Percentiles rank a stretch among this genome's conserved stretches.
Evolutionary conservation across 2,888 invertebrate species (phyloP).

Genomic region (Erynnis tages): DNA sequence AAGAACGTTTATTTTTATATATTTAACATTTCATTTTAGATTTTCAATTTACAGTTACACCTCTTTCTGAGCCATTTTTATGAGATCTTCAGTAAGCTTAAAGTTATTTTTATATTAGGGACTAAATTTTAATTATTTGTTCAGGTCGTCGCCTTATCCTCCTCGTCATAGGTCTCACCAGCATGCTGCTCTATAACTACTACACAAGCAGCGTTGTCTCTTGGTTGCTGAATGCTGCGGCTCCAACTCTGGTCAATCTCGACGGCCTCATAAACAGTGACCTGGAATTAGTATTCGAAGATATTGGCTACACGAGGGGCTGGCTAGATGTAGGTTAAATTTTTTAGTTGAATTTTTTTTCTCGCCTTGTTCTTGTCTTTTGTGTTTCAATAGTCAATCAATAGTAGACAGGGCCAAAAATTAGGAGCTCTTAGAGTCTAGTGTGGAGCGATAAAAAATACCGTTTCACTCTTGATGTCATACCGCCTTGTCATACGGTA

Average conservation of each 20-base stretch:
- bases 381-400: too few species aligned
- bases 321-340: constrained; percentile 58
- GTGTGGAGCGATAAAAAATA: too few species aligned
- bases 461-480: too few species aligned
- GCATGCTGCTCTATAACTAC: constrained; percentile 80
- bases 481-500: too few species aligned
- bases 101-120: too few species aligned
- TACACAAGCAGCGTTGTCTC: constrained; percentile 83
- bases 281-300: constrained; percentile 76
- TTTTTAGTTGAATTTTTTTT: neutral
- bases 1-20: too few species aligned
- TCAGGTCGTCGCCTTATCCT: constrained; percentile 59
- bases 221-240: constrained; percentile 75
- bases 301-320: constrained; percentile 71
- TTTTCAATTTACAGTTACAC: too few species aligned
- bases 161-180: constrained; percentile 59
- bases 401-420: too few species aligned
- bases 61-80: too few species aligned
- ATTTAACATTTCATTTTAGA: too few species aligned
- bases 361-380: too few species aligned
- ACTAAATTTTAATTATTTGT: neutral
- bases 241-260: constrained; percentile 66
- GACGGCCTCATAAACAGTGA: constrained; percentile 74
- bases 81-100: neutral
- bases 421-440: too few species aligned